phyloP scores from a whole-genome alignment of 2,888 invertebrate genomes.

The Kuschelorhynchus macadamiae region DNA sequence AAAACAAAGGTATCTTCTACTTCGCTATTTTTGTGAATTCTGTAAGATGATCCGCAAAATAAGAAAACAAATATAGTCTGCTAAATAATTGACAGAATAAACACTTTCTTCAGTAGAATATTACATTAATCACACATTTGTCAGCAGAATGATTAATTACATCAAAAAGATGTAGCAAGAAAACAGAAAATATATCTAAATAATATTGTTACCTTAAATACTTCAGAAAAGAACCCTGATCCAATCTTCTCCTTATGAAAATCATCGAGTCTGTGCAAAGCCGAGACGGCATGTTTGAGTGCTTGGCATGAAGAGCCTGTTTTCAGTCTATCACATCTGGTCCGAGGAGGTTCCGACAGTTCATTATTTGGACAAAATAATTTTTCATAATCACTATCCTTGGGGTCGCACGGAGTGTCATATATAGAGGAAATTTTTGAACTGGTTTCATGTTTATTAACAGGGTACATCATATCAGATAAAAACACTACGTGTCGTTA shows the following conservation, averaged over 20 bases:
- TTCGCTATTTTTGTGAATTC: too few relatives aligned
- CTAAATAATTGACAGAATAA: too few relatives aligned
- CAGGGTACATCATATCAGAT: conserved; percentile 61
- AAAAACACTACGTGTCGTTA: conserved; percentile 63
- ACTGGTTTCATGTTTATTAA: conserved; percentile 59
- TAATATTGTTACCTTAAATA: conserved; percentile 98
- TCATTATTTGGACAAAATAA: conserved; percentile 67
- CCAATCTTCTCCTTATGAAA: conserved; percentile 95
- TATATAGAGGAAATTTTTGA: conserved; percentile 65
- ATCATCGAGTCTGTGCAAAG: conserved; percentile 93
- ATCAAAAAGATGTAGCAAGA: too few relatives aligned
- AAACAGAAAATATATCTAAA: too few relatives aligned
- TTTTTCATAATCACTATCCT: conserved; percentile 66
- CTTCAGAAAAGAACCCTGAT: conserved; percentile 96
- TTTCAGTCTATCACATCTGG: conserved; percentile 71
- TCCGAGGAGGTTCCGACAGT: conserved; percentile 65
- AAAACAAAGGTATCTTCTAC: too few relatives aligned
- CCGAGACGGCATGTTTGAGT: conserved; percentile 90
- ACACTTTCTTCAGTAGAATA: too few relatives aligned
- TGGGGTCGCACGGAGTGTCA: conserved; percentile 67
- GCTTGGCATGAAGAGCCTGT: conserved; percentile 90
- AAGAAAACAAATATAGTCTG: too few relatives aligned
- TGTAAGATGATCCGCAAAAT: too few relatives aligned
- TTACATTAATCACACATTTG: too few relatives aligned
- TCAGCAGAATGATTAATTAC: too few relatives aligned